A percentile compares a stretch with the other conserved stretches of the same genome.
Conservation (phyloP, 2,797 vertebrate species). For the Chelon labrosus region DNA sequence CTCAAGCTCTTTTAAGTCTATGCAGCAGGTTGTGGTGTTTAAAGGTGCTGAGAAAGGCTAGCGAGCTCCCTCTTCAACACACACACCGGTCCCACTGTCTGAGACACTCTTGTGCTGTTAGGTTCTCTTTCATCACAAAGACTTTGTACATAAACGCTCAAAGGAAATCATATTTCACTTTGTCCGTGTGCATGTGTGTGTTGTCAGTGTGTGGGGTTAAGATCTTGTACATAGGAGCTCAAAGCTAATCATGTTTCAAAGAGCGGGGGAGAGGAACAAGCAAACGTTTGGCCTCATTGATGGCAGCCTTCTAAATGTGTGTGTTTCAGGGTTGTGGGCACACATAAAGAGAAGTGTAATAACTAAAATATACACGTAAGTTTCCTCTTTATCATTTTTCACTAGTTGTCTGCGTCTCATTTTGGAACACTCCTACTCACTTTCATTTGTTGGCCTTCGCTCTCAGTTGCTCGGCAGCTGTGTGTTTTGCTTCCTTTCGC, state of each 20-base stretch:
- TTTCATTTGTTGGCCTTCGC: conserved; percentile 65
- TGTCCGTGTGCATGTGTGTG: conserved; percentile 25
- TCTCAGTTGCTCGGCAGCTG: conserved; percentile 65
- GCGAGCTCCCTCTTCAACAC: conserved; percentile 62
- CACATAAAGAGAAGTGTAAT: conserved; percentile 31
- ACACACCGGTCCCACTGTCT: conserved; percentile 70
- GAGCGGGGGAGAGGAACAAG: conserved; percentile 82
- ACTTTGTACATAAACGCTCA: conserved; percentile 99
- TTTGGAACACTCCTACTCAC: conserved; percentile 41
- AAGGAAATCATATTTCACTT: conserved; percentile 97
- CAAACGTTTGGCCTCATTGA: conserved; percentile 81
- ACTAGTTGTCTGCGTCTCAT: not conserved
- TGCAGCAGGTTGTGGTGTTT: conserved; percentile 79
- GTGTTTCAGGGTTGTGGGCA: conserved; percentile 18
- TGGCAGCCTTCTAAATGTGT: conserved; percentile 47
- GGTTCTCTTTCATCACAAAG: conserved; percentile 94
- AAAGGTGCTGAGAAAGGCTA: conserved; percentile 75
- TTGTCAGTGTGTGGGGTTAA: conserved; percentile 67
- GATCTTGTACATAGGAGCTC: conserved; percentile 96
- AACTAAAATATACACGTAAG: conserved; percentile 35
- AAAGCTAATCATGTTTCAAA: conserved; percentile 99
- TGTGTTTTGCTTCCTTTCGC: conserved; percentile 40
- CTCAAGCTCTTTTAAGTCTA: conserved; percentile 82
- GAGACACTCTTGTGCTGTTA: conserved; percentile 92
- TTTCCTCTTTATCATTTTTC: conserved; percentile 44